Base-by-base conservation (phyloP, 2,113 vertebrate genomes). In the Callipepla squamata region DNA sequence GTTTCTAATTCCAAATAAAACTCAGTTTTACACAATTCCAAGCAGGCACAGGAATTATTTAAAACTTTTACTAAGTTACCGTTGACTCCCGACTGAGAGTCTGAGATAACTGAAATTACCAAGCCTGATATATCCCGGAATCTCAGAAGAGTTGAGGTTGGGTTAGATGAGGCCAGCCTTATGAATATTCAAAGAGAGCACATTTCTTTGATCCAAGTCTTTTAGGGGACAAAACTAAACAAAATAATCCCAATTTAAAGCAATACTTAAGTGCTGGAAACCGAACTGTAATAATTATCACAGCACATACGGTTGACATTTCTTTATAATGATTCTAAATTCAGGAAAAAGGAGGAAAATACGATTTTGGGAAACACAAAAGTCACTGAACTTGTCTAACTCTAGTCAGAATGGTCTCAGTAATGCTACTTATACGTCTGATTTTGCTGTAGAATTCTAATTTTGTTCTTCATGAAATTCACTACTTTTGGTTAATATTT, bases 61-160 rank as follows among this genome's bases (percentile, higher is more conserved):
- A 66, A 47, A 57, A 51, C 53, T 79, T 90, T 59, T 81, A 25
- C 40, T 89, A 25, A 30, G 69, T 69, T 73, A 82, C 50, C 87
- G 19, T 2, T 72, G 22, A 36, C 9, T 75, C 78, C 28, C 58
- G 81, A 65, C 19, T n/a, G 32, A 84, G 44, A 83, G 55, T 6
- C 40, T 1, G 6, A 0, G 0, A 17, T 36, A 70, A 80, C 5
- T 51, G 25, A 75, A 93, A 87, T 7, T 20, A 32, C 17, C 42
- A 6, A 47, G 32, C 17, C 40, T 42, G n/a, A 16, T 18, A 19
- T 14, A 28, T 34, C 47, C 61, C n/a, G 62, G 57, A 34, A 59
- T 63, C 61, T 40, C 36, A 40, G 36, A 63, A 18, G 22, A 38
- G 38, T 18, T 63, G 36, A 10, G 25, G 36, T 28, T 63, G 25